Conservation (phyloP, 2,797 vertebrate species). For the Tiaroga cobitis region DNA sequence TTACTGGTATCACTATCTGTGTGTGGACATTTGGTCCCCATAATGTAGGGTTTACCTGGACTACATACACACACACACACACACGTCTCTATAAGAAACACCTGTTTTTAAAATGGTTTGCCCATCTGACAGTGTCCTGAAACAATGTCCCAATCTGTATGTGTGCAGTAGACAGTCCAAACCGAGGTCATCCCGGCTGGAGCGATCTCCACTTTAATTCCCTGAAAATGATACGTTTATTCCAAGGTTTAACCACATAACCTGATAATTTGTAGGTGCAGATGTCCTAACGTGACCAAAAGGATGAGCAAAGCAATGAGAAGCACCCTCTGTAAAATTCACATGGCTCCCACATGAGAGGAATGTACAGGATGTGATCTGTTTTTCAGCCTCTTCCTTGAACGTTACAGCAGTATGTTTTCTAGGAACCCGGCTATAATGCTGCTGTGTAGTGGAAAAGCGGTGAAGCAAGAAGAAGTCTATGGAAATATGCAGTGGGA, state of each 20-base stretch:
- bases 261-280: background rate
- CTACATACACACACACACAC: too few species aligned
- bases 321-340: constrained; percentile 18
- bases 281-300: background rate
- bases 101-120: constrained; percentile 52
- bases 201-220: background rate
- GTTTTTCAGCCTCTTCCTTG: constrained; percentile 50
- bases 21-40: background rate
- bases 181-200: background rate
- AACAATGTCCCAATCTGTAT: constrained; percentile 29
- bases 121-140: constrained; percentile 41
- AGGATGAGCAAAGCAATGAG: constrained; percentile 49
- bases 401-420: constrained; percentile 43
- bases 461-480: background rate
- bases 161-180: background rate
- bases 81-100: constrained; percentile 47
- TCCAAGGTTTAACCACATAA: background rate
- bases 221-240: background rate
- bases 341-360: constrained; percentile 49
- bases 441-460: constrained; percentile 25
- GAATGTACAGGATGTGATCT: constrained; percentile 20
- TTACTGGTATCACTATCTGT: background rate
- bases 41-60: background rate
- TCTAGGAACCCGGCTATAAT: constrained; percentile 32
- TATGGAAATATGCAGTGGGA: constrained; percentile 16